Conservation (phyloP, 37 sponge, comb jelly and placozoan genomes). For the Ianthella basta region DNA sequence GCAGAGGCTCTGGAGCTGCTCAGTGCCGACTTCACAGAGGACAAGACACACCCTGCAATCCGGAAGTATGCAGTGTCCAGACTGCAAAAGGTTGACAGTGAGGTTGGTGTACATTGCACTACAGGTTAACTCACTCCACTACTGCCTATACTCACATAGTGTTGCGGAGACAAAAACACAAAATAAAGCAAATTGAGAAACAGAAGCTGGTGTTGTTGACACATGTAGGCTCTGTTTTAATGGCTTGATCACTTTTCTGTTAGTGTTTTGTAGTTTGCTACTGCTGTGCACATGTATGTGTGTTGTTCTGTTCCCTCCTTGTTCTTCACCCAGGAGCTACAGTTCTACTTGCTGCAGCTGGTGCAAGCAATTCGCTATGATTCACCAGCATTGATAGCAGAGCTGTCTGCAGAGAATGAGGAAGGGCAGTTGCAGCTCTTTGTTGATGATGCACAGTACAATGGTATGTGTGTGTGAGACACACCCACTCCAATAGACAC, state of each 20-base stretch:
- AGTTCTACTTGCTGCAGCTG: slow-evolving; percentile 84
- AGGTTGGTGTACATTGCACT: slow-evolving; percentile 36
- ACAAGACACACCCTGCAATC: slow-evolving; percentile 65
- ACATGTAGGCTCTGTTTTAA: too few species aligned
- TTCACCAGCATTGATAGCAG: not conserved
- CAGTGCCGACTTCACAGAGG: slow-evolving; percentile 59
- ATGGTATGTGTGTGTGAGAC: not conserved
- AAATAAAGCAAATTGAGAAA: too few species aligned
- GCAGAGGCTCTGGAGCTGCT: slow-evolving; percentile 94
- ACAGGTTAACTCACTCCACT: too few species aligned
- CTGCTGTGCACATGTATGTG: too few species aligned
- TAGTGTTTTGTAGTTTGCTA: too few species aligned
- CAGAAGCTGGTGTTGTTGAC: too few species aligned
- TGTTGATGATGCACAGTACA: slow-evolving; percentile 16
- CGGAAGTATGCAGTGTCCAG: slow-evolving; percentile 90
- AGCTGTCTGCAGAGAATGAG: not conserved
- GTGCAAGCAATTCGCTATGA: slow-evolving; percentile 90
- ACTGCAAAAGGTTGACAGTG: slow-evolving; percentile 88
- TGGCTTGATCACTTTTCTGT: too few species aligned
- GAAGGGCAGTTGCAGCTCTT: slow-evolving; percentile 8
- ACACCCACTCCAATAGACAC: too few species aligned
- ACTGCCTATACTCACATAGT: not conserved
- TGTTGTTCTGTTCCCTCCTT: not conserved
- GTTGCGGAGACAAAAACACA: not conserved
- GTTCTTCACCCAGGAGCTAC: slow-evolving; percentile 64